phyloP scores from a whole-genome alignment of 2,797 vertebrate species.

The Momotus momota region DNA sequence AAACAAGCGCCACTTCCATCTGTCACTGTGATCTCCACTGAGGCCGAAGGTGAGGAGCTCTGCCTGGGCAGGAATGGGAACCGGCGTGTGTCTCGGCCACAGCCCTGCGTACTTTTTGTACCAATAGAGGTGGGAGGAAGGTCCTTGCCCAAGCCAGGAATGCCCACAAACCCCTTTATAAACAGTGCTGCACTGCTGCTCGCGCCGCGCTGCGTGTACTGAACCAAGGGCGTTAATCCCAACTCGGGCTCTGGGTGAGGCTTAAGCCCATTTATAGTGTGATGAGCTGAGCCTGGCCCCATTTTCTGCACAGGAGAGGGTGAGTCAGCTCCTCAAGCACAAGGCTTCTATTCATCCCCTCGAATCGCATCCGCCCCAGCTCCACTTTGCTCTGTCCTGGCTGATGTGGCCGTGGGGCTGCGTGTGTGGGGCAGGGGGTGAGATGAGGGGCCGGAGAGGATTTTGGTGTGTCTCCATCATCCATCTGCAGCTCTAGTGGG shows the following conservation, averaged over 20 bases:
- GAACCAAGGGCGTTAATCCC: rapidly evolving
- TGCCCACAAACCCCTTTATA: not conserved
- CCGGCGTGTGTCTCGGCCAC: not conserved
- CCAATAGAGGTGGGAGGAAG: not conserved
- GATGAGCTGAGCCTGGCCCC: not conserved
- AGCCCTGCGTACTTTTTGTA: not conserved
- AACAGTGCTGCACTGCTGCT: not conserved
- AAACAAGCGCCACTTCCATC: rapidly evolving
- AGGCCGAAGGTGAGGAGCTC: not conserved
- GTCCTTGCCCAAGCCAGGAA: not conserved
- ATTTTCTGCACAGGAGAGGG: not conserved
- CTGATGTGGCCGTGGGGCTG: too few species aligned
- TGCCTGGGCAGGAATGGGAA: not conserved
- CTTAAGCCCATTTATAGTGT: rapidly evolving
- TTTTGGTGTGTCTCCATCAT: not conserved
- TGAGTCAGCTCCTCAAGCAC: not conserved
- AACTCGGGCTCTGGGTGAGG: not conserved
- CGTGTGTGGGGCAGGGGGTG: not conserved
- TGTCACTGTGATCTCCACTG: rapidly evolving
- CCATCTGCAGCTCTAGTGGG: not conserved
- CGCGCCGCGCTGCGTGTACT: rapidly evolving
- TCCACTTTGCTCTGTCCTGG: not conserved
- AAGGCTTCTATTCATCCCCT: not conserved
- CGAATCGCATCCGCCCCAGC: not conserved
- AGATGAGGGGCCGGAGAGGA: not conserved